Percentiles rank a stretch among this genome's conserved stretches.
phyloP scores from a whole-genome alignment of 2,888 invertebrate species.

The Synergus japonicus region DNA sequence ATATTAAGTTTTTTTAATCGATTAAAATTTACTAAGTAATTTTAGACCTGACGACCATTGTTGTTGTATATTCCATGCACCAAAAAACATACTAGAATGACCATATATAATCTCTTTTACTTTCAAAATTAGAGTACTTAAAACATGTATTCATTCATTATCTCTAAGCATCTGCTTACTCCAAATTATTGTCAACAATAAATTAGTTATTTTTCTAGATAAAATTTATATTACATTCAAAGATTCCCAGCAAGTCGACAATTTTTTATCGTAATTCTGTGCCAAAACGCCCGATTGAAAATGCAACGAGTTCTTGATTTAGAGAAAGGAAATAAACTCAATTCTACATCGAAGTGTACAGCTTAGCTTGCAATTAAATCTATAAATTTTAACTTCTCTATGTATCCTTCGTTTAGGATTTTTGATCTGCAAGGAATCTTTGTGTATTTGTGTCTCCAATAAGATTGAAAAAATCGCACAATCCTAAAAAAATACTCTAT shows the following conservation, averaged over 20 bases:
- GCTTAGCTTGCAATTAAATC: neutral
- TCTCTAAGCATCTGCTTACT: slow-evolving; percentile 18
- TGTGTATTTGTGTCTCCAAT: neutral
- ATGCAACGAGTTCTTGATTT: slow-evolving; percentile 11
- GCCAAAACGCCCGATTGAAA: slow-evolving; percentile 27
- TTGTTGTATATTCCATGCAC: slow-evolving; percentile 35
- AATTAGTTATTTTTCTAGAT: slow-evolving; percentile 23
- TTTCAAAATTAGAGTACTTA: slow-evolving; percentile 16
- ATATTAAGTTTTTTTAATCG: slow-evolving; percentile 35
- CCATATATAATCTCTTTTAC: slow-evolving; percentile 2
- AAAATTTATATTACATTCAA: neutral
- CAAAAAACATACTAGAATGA: slow-evolving; percentile 16
- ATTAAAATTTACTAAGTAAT: slow-evolving; percentile 34
- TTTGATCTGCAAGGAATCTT: slow-evolving; percentile 33
- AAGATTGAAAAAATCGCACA: neutral
- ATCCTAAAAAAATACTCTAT: neutral
- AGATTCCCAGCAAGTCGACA: slow-evolving; percentile 28
- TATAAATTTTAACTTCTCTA: neutral
- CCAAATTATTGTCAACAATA: neutral
- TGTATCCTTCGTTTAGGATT: neutral
- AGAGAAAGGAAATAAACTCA: neutral
- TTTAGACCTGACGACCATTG: slow-evolving; percentile 34
- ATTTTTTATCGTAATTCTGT: slow-evolving; percentile 6
- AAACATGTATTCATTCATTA: neutral
- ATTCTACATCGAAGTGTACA: neutral